Base-by-base conservation (phyloP, 2,113 vertebrate species). In the Mesoclemmys tuberculata region DNA sequence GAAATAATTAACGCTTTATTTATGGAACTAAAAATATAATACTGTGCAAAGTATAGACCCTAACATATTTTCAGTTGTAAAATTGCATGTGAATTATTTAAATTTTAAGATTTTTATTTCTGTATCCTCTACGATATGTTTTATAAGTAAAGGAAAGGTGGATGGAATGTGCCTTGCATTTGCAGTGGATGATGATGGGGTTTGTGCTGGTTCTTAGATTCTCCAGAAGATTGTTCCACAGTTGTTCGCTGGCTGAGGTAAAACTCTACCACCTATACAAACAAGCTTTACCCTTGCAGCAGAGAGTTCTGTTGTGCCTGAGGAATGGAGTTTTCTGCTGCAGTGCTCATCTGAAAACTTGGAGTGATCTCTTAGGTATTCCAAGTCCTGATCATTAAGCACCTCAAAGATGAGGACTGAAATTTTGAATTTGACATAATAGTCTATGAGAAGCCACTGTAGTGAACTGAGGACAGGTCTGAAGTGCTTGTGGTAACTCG, bases 241-340 rank as follows among this genome's bases (percentile, higher is more conserved):
- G 7, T 19, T 68, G 61, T 68, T 14, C 56, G n/a, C 5, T n/a
- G 31, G 61, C 31, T 68, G 8, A 82, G 78, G 10, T 5, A 64
- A 79, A 71, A n/a, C 35, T 82, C 3, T 29, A 64, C 81, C 41
- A 79, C 29, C 52, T 52, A 64, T 16, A 77, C 38, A 49, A 77
- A 24, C 41, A 16, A 9, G 48, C 24, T 68, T 68, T 68, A 18
- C 12, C 64, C 4, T 92, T 85, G 26, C 52, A 24, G 22, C 78
- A 78, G 35, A 68, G 14, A n/a, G 61, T 68, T 68, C 18, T 0
- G 0, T 26, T 71, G 54, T 85, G 35, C 2, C 9, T 0, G 0
- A 24, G 44, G 68, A 78, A 18, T 46, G 35, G 29, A 91, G 3
- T 24, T 77, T 13, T 54, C 61, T 77, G 27, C 41, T 77, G 48